phyloP scores from a whole-genome alignment of 1,140 invertebrate species.

The Phthorimaea operculella region DNA sequence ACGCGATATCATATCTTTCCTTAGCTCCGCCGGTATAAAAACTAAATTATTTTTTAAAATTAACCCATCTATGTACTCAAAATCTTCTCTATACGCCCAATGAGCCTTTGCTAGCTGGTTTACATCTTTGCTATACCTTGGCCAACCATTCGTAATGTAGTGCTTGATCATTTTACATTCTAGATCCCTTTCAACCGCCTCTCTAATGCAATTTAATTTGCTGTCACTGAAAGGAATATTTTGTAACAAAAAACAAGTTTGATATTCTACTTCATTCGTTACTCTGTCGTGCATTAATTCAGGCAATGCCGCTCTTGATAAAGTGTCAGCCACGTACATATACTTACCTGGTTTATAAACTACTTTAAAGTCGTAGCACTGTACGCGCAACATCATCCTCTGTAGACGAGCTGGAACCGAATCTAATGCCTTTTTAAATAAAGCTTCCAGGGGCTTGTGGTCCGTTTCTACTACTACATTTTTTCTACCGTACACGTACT shows the following conservation, averaged over 20 bases:
- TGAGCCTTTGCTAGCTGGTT: background rate
- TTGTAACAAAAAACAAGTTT: background rate
- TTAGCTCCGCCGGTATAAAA: background rate
- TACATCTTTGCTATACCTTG: background rate
- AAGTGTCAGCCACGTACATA: constrained; percentile 22
- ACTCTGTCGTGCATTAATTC: background rate
- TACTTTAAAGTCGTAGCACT: constrained; percentile 46
- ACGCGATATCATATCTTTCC: background rate
- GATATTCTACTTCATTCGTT: background rate
- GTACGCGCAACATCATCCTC: constrained; percentile 40
- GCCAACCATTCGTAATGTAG: background rate
- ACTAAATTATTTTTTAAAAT: constrained; percentile 1
- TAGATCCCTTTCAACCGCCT: background rate
- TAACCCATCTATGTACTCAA: background rate
- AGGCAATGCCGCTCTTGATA: background rate
- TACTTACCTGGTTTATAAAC: constrained; percentile 46
- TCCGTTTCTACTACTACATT: background rate
- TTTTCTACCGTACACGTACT: constrained; percentile 1
- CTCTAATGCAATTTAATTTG: background rate
- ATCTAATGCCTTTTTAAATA: constrained; percentile 46
- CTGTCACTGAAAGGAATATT: background rate
- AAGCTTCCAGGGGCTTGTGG: constrained; percentile 9
- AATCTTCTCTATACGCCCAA: background rate
- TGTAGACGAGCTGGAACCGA: constrained; percentile 42
- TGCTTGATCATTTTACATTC: background rate